Percentiles rank a stretch among this genome's conserved stretches.
phyloP scores from a whole-genome alignment of 2,113 vertebrate genomes.

The Sebastes fasciatus region DNA sequence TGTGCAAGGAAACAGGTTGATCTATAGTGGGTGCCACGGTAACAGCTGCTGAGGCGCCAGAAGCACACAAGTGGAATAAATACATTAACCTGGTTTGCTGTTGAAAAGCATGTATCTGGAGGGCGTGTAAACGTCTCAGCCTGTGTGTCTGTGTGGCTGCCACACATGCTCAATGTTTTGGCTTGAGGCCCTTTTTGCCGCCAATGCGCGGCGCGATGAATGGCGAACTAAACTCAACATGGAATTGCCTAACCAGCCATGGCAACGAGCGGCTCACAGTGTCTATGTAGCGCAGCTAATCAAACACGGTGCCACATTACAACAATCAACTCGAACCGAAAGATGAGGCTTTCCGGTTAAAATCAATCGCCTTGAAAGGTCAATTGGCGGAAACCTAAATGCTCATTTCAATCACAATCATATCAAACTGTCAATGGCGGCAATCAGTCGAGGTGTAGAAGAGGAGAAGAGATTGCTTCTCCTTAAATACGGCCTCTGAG shows the following conservation, averaged over 20 bases:
- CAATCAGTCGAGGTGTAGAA: background rate
- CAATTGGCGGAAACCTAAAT: background rate
- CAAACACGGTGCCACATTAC: conserved; percentile 13
- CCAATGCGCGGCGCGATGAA: conserved; percentile 3
- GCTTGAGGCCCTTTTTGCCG: conserved; percentile 38
- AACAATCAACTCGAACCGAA: conserved; percentile 2
- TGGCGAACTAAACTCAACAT: conserved; percentile 22
- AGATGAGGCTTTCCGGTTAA: background rate
- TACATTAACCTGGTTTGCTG: conserved; percentile 59
- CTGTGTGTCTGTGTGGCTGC: conserved; percentile 19
- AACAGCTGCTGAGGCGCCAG: conserved; percentile 47
- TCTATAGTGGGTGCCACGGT: conserved; percentile 41
- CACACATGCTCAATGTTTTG: conserved; percentile 6
- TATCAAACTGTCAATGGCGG: background rate
- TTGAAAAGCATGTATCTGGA: conserved; percentile 51
- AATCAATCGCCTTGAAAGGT: conserved; percentile 14
- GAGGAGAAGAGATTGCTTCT: background rate
- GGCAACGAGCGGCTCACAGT: background rate
- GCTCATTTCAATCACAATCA: conserved; percentile 13
- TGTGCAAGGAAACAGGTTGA: conserved; percentile 34
- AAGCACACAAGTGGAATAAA: conserved; percentile 51
- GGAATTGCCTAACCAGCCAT: conserved; percentile 37
- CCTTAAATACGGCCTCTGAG: background rate
- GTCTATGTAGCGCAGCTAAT: conserved; percentile 13
- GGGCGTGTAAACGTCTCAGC: conserved; percentile 26